phyloP scores from a whole-genome alignment of 2,113 vertebrate genomes.

The Scatophagus argus region DNA sequence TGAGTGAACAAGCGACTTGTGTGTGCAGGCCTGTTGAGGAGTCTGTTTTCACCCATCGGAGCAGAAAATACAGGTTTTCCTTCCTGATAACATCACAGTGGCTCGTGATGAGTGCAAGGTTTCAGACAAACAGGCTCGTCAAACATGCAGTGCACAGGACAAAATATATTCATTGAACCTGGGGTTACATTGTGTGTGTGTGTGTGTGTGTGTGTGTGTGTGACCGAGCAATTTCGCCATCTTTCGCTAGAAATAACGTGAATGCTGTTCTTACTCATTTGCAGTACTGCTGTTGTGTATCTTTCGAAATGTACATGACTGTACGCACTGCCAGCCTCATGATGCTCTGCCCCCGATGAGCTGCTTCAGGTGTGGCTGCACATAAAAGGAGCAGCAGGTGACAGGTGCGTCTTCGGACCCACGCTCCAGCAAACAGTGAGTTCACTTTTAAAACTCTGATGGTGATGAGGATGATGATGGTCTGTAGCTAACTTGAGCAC shows the following conservation, averaged over 20 bases:
- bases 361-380: background rate
- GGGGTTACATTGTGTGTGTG: background rate
- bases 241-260: no score
- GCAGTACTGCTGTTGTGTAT: background rate
- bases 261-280: background rate
- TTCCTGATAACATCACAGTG: background rate
- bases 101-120: background rate
- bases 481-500: background rate
- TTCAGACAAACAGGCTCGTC: background rate
- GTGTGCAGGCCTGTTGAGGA: background rate
- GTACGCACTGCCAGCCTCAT: background rate
- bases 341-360: background rate
- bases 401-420: background rate
- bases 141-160: background rate
- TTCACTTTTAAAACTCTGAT: background rate
- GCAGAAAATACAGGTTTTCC: conserved; percentile 3
- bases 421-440: conserved; percentile 11
- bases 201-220: background rate
- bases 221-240: no score
- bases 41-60: background rate
- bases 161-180: background rate
- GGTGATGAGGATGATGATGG: no score
- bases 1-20: background rate
- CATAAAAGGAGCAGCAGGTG: conserved; percentile 39
- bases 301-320: no score